Evolutionary conservation across 2,113 vertebrate genomes (phyloP).

Genomic region (Clarias batrachus): DNA sequence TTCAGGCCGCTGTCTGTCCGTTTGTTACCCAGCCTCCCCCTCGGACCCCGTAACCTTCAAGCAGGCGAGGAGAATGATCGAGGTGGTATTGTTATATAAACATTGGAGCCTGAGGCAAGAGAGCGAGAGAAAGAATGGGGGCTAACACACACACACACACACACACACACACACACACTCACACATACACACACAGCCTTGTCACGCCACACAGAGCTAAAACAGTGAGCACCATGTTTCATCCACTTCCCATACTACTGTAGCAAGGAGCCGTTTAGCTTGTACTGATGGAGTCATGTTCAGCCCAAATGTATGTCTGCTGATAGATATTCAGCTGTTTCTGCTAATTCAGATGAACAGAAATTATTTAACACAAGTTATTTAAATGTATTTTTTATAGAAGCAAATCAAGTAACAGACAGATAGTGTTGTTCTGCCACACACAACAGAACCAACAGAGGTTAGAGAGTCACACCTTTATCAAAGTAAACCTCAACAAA

Average conservation of each 20-base stretch:
- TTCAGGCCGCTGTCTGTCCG: slow-evolving; percentile 88
- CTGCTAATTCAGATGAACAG: slow-evolving; percentile 17
- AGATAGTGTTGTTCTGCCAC: neutral
- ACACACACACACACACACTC: neutral
- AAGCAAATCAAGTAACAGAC: neutral
- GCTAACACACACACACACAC: slow-evolving; percentile 16
- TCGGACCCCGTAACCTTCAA: slow-evolving; percentile 88
- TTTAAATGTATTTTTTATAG: neutral
- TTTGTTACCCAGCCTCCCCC: slow-evolving; percentile 72
- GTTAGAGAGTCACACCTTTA: neutral
- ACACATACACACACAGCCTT: slow-evolving; percentile 3
- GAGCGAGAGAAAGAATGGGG: slow-evolving; percentile 66
- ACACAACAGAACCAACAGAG: neutral
- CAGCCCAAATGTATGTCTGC: neutral
- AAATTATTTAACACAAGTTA: neutral
- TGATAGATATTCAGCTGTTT: neutral
- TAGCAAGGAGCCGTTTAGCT: slow-evolving; percentile 23
- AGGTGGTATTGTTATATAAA: slow-evolving; percentile 90
- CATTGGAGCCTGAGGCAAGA: slow-evolving; percentile 75
- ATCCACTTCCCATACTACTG: neutral
- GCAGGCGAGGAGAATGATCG: slow-evolving; percentile 90
- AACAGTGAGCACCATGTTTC: neutral
- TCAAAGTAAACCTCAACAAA: neutral
- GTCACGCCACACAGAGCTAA: slow-evolving; percentile 27
- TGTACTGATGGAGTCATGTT: slow-evolving; percentile 23